Conservation (phyloP, 2,797 vertebrate genomes). For the Sus cebifrons region DNA sequence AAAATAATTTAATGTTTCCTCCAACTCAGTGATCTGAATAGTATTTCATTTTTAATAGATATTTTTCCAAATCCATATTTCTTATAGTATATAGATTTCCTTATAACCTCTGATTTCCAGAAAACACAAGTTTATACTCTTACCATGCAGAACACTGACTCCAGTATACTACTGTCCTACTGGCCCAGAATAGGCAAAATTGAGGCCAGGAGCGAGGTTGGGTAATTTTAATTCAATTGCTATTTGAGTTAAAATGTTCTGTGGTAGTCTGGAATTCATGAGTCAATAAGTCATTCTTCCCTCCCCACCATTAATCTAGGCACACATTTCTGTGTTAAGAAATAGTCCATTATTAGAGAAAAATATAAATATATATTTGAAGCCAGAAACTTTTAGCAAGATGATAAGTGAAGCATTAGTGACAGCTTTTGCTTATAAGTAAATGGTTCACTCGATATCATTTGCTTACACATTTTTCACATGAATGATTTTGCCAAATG, state of each 20-base stretch:
- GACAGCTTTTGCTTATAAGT: slow-evolving; percentile 38
- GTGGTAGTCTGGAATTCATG: neutral
- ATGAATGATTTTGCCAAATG: slow-evolving; percentile 49
- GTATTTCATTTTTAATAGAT: neutral
- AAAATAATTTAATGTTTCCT: neutral
- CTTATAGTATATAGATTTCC: neutral
- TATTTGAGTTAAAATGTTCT: slow-evolving; percentile 2
- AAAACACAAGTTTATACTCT: neutral
- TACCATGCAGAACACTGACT: neutral
- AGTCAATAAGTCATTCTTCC: neutral
- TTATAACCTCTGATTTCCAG: neutral
- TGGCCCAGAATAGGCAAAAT: neutral
- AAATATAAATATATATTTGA: neutral
- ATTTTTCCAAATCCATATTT: neutral
- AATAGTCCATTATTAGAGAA: slow-evolving; percentile 20
- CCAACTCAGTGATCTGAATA: neutral
- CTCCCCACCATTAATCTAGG: neutral
- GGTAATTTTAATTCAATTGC: neutral
- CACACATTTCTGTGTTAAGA: neutral
- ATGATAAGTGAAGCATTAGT: neutral
- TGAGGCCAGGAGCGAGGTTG: neutral
- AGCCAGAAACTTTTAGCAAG: slow-evolving; percentile 27
- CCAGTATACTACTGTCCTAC: neutral
- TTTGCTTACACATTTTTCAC: slow-evolving; percentile 67
- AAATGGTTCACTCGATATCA: slow-evolving; percentile 27